Evolutionary conservation across 2,888 invertebrate species (phyloP), one percentile per base, ranked within the genome.

Genomic region (Lasioglossum zephyrum): DNA sequence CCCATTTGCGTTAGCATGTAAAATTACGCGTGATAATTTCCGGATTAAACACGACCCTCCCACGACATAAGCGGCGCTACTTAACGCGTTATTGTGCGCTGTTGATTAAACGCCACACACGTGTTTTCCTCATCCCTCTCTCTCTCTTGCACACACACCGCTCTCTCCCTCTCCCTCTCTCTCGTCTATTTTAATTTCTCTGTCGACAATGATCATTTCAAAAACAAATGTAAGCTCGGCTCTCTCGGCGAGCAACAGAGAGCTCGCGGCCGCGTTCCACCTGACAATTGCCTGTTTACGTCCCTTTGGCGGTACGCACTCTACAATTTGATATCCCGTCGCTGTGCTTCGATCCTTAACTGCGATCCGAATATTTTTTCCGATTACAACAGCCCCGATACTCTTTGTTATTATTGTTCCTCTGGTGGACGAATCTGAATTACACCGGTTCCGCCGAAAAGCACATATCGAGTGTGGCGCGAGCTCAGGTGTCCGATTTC

Each of bases 11-110:
- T 53, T 57, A 66, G 73, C 75, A 57, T 47, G 75, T 75, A 83
- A 85, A 85, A 85, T 85, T 85, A 83, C 83, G 75, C 79, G 79
- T 47, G 83, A 85, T 83, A 85, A 83, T 83, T 79, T 85, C 84
- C 83, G 79, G 83, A 79, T 85, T 85, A 85, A 63, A 85, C 83
- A 83, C 66, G 79, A 8, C 75, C 73, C 63, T 57, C 78, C 60
- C 41, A 22, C 66, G 72, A 79, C 39, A 44, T 72, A 82, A 84
- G 75, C 72, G 81, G 47, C 63, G 75, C 83, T 83, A 66, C 74
- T 85, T 83, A 83, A 76, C 79, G 79, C 75, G 63, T 72, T 75
- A 79, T 79, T 72, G 63, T 47, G 44, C 72, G 18, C 72, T 72
- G 72, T 66, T 79, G 75, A 39, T 73, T 63, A 75, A 84, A 83